Base-by-base conservation (phyloP, 1,140 invertebrate species). In the Heliconius hermathena region DNA sequence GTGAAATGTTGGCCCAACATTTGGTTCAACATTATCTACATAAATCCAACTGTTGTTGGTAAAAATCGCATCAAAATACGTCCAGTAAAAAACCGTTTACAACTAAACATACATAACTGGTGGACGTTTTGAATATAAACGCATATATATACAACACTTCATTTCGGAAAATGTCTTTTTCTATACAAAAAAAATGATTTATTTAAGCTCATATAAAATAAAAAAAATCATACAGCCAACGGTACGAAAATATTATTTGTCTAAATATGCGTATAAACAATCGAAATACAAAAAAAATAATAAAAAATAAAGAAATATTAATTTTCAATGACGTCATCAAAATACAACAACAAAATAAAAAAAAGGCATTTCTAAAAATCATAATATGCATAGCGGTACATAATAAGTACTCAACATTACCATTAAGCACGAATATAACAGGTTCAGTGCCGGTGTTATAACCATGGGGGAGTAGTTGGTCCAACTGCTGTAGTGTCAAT, bases 371-470 rank as follows among this genome's bases (percentile, higher is more conserved):
- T 52, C 3, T 22, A 60, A 60, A 60, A 60, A 60, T n/a, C 54
- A 60, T 60, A 60, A 60, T 22, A 60, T n/a, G 54, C 54, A 22
- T 22, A n/a, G 54, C 9, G n/a, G 54, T 60, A 60, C 54, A 60
- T 11, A 60, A 52, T 60, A 60, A 60, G 54, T 60, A 60, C 54
- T 60, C 9, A 22, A 22, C 54, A 22, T 60, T n/a, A 60, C n/a
- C n/a, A 60, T 22, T 22, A 60, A 52, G 49, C 49, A 52, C 49
- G 54, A 22, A 60, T 60, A 60, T 60, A 11, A 9, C n/a, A 22
- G 54, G 54, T 60, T 60, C 54, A 60, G 54, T 60, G 54, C 54
- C 54, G 54, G 54, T 60, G 54, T 60, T 60, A 60, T 60, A 60
- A 60, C 54, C 54, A 60, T 60, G 54, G 54, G 20, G 54, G 54